These are phyloP conservation scores for Picus viridis DNA, from an alignment of 2,797 vertebrate species.

Conservation along the genomic window DNA sequence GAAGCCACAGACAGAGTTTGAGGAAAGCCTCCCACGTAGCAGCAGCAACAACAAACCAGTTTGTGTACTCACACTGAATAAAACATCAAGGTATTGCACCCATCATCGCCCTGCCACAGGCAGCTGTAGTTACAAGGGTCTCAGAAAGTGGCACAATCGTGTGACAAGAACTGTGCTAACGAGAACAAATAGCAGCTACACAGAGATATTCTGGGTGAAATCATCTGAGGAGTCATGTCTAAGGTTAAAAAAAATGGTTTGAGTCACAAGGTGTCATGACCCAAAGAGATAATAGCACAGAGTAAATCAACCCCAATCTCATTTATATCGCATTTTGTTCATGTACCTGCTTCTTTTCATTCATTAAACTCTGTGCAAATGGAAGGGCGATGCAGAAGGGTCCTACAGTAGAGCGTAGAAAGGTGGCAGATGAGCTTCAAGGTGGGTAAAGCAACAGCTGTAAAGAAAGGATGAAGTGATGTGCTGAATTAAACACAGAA, in stretches of 20 bases:
- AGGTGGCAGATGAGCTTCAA: not conserved
- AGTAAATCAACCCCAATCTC: not conserved
- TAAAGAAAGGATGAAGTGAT: not conserved
- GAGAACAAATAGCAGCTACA: not conserved
- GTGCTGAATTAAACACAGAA: not conserved
- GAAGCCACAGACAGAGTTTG: not conserved
- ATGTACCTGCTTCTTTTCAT: no score
- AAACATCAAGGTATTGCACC: not conserved
- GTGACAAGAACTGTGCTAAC: not conserved
- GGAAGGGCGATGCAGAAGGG: not conserved
- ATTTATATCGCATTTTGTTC: no score
- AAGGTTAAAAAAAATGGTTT: constrained; percentile 3
- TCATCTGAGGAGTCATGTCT: not conserved
- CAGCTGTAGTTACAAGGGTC: not conserved
- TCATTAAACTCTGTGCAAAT: not conserved
- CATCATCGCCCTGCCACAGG: not conserved
- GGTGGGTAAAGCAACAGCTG: not conserved
- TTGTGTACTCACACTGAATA: not conserved
- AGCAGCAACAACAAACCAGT: not conserved
- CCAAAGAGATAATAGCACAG: not conserved
- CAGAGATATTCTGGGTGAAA: not conserved
- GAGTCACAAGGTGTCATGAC: not conserved
- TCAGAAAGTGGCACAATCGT: not conserved
- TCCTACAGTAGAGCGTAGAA: not conserved
- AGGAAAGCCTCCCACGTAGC: not conserved